phyloP scores from a whole-genome alignment of 2,888 invertebrate species.

The Ommatoiulus sabulosus region DNA sequence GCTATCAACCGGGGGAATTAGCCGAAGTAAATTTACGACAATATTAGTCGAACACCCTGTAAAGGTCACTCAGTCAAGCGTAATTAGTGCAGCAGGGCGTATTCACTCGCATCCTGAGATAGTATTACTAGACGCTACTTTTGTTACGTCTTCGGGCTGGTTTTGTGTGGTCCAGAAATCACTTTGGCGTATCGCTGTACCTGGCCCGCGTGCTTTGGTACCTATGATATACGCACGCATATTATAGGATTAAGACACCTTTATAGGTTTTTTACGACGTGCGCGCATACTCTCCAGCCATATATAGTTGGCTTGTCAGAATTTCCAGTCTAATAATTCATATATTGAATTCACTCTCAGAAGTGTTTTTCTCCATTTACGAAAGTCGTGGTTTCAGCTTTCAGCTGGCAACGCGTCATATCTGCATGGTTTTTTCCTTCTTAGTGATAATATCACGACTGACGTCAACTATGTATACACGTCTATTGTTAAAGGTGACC shows the following conservation, averaged over 20 bases:
- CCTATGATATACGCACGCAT: not conserved
- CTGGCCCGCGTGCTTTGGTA: not conserved
- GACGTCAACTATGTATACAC: not conserved
- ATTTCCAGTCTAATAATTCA: not conserved
- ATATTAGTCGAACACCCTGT: slow-evolving; percentile 2
- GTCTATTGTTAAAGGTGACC: too few relatives aligned
- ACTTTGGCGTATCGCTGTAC: not conserved
- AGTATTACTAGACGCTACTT: slow-evolving; percentile 5
- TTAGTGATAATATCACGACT: slow-evolving; percentile 8
- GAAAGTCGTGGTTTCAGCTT: not conserved
- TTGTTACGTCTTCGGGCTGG: slow-evolving; percentile 38
- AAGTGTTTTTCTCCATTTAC: not conserved
- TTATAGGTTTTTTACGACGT: slow-evolving; percentile 30
- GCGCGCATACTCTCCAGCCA: not conserved
- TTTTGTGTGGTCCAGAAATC: slow-evolving; percentile 36
- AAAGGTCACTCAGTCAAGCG: slow-evolving; percentile 9
- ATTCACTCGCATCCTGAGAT: not conserved
- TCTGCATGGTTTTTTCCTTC: not conserved
- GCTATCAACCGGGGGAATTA: too few relatives aligned
- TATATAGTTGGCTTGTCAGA: slow-evolving; percentile 5
- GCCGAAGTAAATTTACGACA: not conserved
- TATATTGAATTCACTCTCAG: not conserved
- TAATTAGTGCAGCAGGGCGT: slow-evolving; percentile 40
- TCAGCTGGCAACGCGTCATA: not conserved
- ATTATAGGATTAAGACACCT: not conserved